Evolutionary conservation across 2,888 invertebrate species (phyloP).

Genomic region (Andrena praecox): DNA sequence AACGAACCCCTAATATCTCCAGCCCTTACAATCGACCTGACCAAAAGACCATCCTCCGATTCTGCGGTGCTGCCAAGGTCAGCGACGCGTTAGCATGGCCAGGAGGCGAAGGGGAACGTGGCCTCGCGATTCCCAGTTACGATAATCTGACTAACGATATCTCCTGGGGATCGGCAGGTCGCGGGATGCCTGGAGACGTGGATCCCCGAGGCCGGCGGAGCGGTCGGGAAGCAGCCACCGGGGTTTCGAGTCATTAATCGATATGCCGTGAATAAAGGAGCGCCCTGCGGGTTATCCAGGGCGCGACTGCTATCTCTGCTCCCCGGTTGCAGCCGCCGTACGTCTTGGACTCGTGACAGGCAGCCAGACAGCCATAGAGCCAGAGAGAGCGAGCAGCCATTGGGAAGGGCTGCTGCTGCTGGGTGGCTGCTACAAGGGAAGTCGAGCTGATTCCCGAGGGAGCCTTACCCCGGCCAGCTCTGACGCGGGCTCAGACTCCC

Average conservation of each 20-base stretch:
- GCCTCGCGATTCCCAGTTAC: constrained; percentile 42
- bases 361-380: constrained; percentile 63
- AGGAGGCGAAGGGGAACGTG: not conserved
- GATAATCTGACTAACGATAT: constrained; percentile 59
- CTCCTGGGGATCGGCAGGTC: constrained; percentile 45
- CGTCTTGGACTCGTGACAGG: constrained; percentile 80
- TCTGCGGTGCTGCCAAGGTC: not conserved
- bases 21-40: no score
- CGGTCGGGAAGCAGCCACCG: constrained; percentile 43
- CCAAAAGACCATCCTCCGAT: not conserved
- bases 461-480: constrained; percentile 79
- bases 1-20: no score
- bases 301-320: constrained; percentile 75
- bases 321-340: constrained; percentile 72
- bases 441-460: constrained; percentile 72
- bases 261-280: constrained; percentile 76
- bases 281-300: constrained; percentile 73
- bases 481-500: constrained; percentile 83
- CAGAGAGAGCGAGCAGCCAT: constrained; percentile 53
- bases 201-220: constrained; percentile 32
- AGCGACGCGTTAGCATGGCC: not conserved
- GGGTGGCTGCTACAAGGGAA: constrained; percentile 64
- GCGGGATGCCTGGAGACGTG: constrained; percentile 33
- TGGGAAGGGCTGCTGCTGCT: constrained; percentile 55
- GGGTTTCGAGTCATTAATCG: constrained; percentile 78